Base-by-base conservation (phyloP, 1,140 invertebrate species). In the Cydia pomonella region DNA sequence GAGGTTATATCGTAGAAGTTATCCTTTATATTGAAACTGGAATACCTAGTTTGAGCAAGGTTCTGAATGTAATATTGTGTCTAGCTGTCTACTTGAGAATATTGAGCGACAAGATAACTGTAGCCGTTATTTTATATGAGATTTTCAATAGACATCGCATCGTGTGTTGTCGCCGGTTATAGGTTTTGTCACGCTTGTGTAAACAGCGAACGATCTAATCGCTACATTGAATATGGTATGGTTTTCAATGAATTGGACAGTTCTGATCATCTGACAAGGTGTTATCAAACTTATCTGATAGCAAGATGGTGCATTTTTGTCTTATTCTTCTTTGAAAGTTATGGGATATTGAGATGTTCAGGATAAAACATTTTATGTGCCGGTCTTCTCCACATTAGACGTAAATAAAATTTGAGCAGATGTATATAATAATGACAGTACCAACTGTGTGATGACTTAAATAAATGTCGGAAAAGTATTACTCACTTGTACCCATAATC, bases 401-500 rank as follows among this genome's bases (percentile, higher is more conserved):
- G n/a, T n/a, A n/a, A n/a, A n/a, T n/a, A n/a, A n/a, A n/a, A n/a
- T n/a, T n/a, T n/a, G 29, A 29, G 29, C 29, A 29, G n/a, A n/a
- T n/a, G 29, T 29, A 29, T 29, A 5, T 2, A 29, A 29, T 29
- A 5, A 5, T 29, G 29, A 29, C 29, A 5, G 29, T 47, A 47
- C 44, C 44, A 16, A 16, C 5, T 47, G n/a, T 16, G 44, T 47
- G n/a, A 47, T 3, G 5, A 47, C 13, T 16, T 47, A 16, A n/a
- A n/a, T 41, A 41, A 41, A 41, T 5, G 5, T 21, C n/a, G 13
- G 13, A 23, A 21, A n/a, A 50, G 6, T 29, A 59, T 18, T 16
- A 94, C 95, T 95, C 92, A 97, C 96, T 97, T 97, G 94, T 99
- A 99, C 66, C 97, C 98, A 89, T 99, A 99, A 86, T 98, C 97